Conservation (phyloP, 2,888 invertebrate genomes). For the Hemicrepidius hirtus region DNA sequence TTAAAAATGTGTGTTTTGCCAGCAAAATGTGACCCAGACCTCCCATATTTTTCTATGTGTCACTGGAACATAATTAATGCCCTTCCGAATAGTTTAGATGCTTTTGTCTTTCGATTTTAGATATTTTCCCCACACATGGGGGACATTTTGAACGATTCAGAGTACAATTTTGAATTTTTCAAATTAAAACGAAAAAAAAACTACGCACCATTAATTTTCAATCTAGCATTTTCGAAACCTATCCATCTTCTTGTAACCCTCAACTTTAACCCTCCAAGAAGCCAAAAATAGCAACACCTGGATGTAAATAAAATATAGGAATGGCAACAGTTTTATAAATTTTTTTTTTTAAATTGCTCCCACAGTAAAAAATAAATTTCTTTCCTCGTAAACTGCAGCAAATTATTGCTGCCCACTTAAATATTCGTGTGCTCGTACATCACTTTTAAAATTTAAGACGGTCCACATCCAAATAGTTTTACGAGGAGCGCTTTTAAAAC, state of each 20-base stretch:
- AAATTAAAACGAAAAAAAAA: not conserved
- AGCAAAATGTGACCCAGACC: not conserved
- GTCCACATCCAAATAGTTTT: constrained; percentile 15
- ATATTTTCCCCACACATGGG: not conserved
- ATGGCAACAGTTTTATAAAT: not conserved
- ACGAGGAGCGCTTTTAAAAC: constrained; percentile 21
- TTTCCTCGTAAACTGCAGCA: constrained; percentile 2
- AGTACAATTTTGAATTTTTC: too few relatives aligned
- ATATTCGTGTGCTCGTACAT: not conserved
- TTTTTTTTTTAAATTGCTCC: not conserved
- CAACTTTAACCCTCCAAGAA: not conserved
- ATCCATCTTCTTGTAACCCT: constrained; percentile 4
- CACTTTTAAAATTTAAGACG: constrained; percentile 1
- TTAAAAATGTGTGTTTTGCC: constrained; percentile 10
- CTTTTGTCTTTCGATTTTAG: constrained; percentile 1
- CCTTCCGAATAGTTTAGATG: constrained; percentile 15
- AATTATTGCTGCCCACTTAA: constrained; percentile 18
- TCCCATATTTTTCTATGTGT: constrained; percentile 9
- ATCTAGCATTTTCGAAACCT: constrained; percentile 14
- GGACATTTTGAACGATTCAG: too few relatives aligned
- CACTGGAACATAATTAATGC: constrained; percentile 18
- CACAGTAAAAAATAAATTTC: constrained; percentile 1
- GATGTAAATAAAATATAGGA: not conserved
- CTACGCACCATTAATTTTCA: constrained; percentile 1
- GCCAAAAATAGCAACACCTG: constrained; percentile 15